Evolutionary conservation across 2,113 vertebrate genomes (phyloP).

Genomic region (Antechinus flavipes): DNA sequence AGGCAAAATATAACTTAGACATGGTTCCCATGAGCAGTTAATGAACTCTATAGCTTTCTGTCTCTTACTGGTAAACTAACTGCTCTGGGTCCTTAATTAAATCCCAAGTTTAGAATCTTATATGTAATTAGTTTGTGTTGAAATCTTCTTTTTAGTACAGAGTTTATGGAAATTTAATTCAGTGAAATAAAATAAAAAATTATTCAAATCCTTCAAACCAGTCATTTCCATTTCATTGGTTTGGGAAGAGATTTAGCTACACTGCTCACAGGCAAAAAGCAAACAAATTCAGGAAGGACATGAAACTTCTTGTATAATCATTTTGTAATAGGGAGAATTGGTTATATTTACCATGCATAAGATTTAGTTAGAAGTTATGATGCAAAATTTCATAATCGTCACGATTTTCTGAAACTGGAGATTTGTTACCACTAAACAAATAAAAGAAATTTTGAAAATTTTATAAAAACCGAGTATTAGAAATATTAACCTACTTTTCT

Average conservation of each 20-base stretch:
- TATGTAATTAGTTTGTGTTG: slow-evolving; percentile 21
- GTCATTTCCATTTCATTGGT: slow-evolving; percentile 30
- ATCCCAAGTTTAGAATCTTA: slow-evolving; percentile 5
- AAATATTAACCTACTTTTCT: not conserved
- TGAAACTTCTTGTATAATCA: slow-evolving; percentile 32
- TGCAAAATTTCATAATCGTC: not conserved
- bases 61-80: not conserved
- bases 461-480: not conserved
- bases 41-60: not conserved
- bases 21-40: not conserved
- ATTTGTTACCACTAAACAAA: not conserved
- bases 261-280: slow-evolving; percentile 26
- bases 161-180: slow-evolving; percentile 58
- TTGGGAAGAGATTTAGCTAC: slow-evolving; percentile 39
- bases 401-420: not conserved
- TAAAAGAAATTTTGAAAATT: not conserved
- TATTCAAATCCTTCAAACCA: slow-evolving; percentile 39
- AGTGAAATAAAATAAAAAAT: slow-evolving; percentile 31
- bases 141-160: not conserved
- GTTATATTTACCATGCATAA: slow-evolving; percentile 22
- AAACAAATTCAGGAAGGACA: slow-evolving; percentile 34
- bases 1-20: not conserved
- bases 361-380: slow-evolving; percentile 34
- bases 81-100: not conserved
- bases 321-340: slow-evolving; percentile 43